phyloP scores from a whole-genome alignment of 2,113 vertebrate species.

The Stegostoma tigrinum region DNA sequence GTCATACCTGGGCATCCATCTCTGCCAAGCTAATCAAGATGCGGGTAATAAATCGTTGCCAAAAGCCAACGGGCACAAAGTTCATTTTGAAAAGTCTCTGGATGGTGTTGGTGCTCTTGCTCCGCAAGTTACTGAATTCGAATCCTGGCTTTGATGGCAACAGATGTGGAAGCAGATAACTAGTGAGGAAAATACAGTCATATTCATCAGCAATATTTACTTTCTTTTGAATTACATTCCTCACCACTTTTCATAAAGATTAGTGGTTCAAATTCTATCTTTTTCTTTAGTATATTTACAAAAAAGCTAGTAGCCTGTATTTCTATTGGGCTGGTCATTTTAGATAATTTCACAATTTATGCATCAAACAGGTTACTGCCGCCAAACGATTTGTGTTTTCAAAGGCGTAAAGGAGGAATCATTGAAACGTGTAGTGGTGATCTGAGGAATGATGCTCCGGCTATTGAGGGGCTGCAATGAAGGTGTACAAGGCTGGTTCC shows the following conservation, averaged over 20 bases:
- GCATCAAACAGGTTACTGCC: neutral
- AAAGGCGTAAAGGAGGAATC: neutral
- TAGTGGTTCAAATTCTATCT: too few relatives aligned
- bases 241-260: neutral
- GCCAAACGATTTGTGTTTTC: neutral
- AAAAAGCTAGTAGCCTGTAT: neutral
- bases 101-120: conserved; percentile 71
- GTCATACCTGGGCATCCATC: conserved; percentile 88
- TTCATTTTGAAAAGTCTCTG: conserved; percentile 96
- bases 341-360: neutral
- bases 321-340: neutral
- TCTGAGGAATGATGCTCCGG: neutral
- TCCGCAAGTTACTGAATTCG: conserved; percentile 74
- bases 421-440: neutral
- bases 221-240: neutral
- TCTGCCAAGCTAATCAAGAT: conserved; percentile 92
- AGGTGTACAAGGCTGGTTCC: too few relatives aligned
- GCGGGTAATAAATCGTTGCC: conserved; percentile 91
- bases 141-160: conserved; percentile 85
- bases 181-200: conserved; percentile 47
- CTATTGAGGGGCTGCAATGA: too few relatives aligned
- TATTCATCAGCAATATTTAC: neutral
- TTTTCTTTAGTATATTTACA: neutral
- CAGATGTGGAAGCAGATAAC: conserved; percentile 91
- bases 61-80: conserved; percentile 91